phyloP scores from a whole-genome alignment of 2,113 vertebrate species.

The Lagopus muta region DNA sequence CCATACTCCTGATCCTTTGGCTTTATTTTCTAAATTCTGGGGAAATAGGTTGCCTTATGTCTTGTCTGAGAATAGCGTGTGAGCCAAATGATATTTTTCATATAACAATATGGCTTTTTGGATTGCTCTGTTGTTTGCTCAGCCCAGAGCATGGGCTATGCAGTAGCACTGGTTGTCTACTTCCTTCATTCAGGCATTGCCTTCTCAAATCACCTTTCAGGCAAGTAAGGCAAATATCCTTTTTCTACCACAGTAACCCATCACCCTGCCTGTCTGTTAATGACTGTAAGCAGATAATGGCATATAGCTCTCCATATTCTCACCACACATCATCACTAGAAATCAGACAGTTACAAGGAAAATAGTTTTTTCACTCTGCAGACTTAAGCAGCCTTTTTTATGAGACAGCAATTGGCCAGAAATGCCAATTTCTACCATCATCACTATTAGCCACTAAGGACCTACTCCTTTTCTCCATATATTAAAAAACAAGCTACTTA shows the following conservation, averaged over 20 bases:
- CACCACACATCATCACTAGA: not conserved
- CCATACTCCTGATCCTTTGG: not conserved
- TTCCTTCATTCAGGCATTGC: not conserved
- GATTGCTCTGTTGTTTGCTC: not conserved
- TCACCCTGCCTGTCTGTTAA: not conserved
- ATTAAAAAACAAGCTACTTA: not conserved
- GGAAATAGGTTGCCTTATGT: not conserved
- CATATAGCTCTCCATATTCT: not conserved
- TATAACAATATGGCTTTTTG: not conserved
- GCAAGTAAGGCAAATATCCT: not conserved
- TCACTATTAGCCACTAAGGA: not conserved
- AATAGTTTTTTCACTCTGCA: not conserved
- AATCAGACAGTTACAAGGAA: not conserved
- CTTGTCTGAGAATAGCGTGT: not conserved
- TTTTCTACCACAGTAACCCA: not conserved
- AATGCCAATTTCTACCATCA: not conserved
- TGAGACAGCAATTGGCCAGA: not conserved
- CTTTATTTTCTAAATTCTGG: not conserved
- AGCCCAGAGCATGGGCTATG: not conserved
- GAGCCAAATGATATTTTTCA: not conserved
- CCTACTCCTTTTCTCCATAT: not conserved
- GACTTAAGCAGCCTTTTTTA: not conserved
- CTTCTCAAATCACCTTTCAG: not conserved
- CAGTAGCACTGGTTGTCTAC: not conserved
- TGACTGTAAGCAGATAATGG: not conserved